Conservation (phyloP, 2,113 vertebrate species). For the Pterocles orientalis region DNA sequence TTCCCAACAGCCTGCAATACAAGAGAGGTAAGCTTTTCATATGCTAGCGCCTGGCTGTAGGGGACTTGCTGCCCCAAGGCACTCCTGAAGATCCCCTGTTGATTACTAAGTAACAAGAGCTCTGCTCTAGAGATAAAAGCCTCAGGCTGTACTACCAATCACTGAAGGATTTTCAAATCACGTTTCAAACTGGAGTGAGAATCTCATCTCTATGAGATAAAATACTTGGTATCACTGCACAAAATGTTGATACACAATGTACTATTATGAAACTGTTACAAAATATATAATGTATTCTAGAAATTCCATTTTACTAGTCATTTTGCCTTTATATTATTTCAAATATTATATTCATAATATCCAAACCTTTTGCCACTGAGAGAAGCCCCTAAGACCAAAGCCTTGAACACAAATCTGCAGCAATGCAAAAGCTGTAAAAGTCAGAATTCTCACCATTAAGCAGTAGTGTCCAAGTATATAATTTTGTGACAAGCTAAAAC, state of each 20-base stretch:
- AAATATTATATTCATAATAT: neutral
- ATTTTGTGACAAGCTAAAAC: neutral
- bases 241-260: neutral
- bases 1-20: slow-evolving; percentile 8
- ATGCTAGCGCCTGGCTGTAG: neutral
- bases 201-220: neutral
- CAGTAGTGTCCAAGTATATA: neutral
- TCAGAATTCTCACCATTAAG: neutral
- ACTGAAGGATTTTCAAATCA: neutral
- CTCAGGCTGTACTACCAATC: neutral
- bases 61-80: slow-evolving; percentile 11
- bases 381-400: neutral
- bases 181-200: neutral
- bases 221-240: neutral
- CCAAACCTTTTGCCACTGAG: neutral
- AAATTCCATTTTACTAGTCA: neutral
- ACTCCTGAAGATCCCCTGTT: neutral
- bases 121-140: slow-evolving; percentile 28
- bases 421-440: neutral
- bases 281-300: neutral
- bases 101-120: neutral
- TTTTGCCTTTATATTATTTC: neutral
- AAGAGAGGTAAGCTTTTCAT: neutral
- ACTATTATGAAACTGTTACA: neutral
- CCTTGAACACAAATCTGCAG: neutral